Percentiles rank a stretch among this genome's conserved stretches.
These are phyloP conservation scores for Chloroclystis v-ata DNA, from an alignment of 2,888 invertebrate genomes.

Conservation along the genomic window DNA sequence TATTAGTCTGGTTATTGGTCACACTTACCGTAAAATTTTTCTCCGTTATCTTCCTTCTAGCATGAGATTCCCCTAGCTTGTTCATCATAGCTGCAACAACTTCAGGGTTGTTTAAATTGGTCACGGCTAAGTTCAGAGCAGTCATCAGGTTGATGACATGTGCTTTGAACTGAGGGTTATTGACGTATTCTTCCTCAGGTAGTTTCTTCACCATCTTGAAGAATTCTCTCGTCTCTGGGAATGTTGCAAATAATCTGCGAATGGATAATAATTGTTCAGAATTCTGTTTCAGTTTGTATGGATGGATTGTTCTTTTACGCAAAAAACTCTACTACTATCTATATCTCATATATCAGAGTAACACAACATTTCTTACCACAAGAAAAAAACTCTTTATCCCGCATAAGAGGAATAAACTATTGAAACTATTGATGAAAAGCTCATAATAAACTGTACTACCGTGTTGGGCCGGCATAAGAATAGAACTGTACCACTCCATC, in stretches of 20 bases:
- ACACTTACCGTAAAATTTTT: conserved; percentile 42
- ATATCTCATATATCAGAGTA: no score
- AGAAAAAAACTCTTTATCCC: no score
- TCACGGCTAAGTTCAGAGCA: conserved; percentile 58
- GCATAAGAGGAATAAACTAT: no score
- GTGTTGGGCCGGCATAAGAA: no score
- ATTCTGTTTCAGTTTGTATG: no score
- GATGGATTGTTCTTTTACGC: no score
- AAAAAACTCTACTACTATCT: no score
- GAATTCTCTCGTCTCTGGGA: conserved; percentile 62
- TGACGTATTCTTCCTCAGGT: conserved; percentile 53
- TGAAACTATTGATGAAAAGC: no score
- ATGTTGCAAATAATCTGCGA: conserved; percentile 56
- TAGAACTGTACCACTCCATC: no score
- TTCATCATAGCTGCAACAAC: conserved; percentile 66
- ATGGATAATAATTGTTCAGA: no score
- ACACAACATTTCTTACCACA: no score
- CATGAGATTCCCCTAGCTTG: conserved; percentile 65
- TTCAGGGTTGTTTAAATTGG: conserved; percentile 62
- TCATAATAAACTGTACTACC: no score
- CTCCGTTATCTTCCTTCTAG: conserved; percentile 52
- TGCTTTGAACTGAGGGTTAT: conserved; percentile 67
- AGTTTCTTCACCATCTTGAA: conserved; percentile 61
- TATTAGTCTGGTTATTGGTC: not conserved
- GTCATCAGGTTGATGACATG: conserved; percentile 71